Percentiles rank a stretch among this genome's conserved stretches.
These are phyloP conservation scores for Puntigrus tetrazona DNA, from an alignment of 2,113 vertebrate species.

Conservation along the genomic window DNA sequence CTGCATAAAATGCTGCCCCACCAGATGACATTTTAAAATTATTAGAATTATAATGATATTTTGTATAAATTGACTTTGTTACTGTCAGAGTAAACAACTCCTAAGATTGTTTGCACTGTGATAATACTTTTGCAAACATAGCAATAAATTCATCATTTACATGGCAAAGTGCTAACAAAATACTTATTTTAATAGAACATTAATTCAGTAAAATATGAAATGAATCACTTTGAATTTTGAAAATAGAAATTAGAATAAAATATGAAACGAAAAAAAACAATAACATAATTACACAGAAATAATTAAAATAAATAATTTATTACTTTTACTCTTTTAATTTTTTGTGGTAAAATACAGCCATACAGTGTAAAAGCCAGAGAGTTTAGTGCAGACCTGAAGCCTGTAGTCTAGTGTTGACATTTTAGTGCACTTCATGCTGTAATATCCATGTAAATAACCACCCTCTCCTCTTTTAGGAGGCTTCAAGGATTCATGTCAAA, in stretches of 20 bases:
- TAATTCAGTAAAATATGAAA: not conserved
- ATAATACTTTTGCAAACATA: too few species aligned
- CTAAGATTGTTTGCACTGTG: too few species aligned
- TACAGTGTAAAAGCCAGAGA: not conserved
- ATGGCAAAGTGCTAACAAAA: too few species aligned
- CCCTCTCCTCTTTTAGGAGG: not conserved
- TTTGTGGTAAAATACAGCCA: not conserved
- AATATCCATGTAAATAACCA: slow-evolving; percentile 11
- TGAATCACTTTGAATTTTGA: not conserved
- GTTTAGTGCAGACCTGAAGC: not conserved
- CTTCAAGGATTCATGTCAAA: not conserved
- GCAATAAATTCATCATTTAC: too few species aligned
- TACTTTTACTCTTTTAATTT: not conserved
- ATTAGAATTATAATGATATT: too few species aligned
- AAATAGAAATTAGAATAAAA: not conserved
- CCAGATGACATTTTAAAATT: not conserved
- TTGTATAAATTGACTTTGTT: too few species aligned
- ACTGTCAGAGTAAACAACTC: too few species aligned
- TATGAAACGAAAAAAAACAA: not conserved
- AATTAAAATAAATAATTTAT: not conserved
- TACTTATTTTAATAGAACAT: not conserved
- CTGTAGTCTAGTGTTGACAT: not conserved
- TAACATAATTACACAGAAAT: not conserved
- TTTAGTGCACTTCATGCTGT: not conserved
- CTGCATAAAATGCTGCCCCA: not conserved